These are phyloP conservation scores for Cheilosia impressa DNA, from an alignment of 2,888 invertebrate species.

Conservation along the genomic window DNA sequence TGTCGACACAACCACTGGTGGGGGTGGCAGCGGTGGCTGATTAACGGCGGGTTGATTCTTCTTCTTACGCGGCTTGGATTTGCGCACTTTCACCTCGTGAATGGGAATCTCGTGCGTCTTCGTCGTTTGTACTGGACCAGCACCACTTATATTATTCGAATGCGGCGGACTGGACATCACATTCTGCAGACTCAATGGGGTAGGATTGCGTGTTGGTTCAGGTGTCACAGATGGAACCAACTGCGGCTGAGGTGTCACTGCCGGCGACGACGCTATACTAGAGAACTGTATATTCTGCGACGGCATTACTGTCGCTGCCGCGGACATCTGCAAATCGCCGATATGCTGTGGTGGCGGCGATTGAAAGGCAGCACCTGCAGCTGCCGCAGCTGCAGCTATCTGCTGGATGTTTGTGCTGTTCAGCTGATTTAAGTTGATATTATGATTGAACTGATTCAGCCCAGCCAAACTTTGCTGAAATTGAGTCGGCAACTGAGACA, in stretches of 20 bases:
- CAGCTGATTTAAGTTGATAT: constrained; percentile 83
- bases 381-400: constrained; percentile 80
- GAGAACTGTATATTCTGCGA: constrained; percentile 77
- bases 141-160: constrained; percentile 52
- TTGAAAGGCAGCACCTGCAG: constrained; percentile 80
- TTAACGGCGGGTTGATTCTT: constrained; percentile 35
- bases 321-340: constrained; percentile 76
- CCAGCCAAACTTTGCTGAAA: constrained; percentile 82
- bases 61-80: constrained; percentile 66
- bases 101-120: constrained; percentile 71
- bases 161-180: constrained; percentile 72
- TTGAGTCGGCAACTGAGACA: constrained; percentile 83
- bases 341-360: constrained; percentile 80
- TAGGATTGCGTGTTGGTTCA: constrained; percentile 81
- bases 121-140: constrained; percentile 62
- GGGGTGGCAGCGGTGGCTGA: constrained; percentile 35
- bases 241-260: constrained; percentile 77
- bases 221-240: constrained; percentile 81
- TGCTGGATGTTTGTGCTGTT: constrained; percentile 82
- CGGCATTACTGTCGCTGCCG: constrained; percentile 76
- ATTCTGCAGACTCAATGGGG: constrained; percentile 78
- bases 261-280: constrained; percentile 72
- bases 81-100: constrained; percentile 66
- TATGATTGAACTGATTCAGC: constrained; percentile 79
- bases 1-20: constrained; percentile 58